These are phyloP conservation scores for Podocnemis expansa DNA, from an alignment of 2,113 vertebrate species.

Conservation along the genomic window DNA sequence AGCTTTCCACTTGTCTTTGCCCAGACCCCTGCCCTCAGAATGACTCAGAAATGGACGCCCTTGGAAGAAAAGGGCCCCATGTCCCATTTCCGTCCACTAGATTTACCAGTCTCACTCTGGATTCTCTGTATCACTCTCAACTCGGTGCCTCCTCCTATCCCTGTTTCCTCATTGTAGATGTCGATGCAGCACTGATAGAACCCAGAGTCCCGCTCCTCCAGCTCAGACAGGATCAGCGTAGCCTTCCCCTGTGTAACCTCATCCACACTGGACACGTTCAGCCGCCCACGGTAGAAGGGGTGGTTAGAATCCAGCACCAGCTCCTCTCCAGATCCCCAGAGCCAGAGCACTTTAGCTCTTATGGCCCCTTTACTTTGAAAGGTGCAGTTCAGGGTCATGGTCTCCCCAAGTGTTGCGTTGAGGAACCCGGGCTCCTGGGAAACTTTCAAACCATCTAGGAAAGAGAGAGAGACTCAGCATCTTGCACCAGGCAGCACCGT, in stretches of 20 bases:
- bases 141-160: not conserved
- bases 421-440: not conserved
- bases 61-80: rapidly evolving
- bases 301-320: not conserved
- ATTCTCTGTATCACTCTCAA: not conserved
- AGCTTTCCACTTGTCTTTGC: not conserved
- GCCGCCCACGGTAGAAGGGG: not conserved
- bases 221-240: not conserved
- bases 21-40: not conserved
- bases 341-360: not conserved
- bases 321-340: not conserved
- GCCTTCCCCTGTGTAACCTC: not conserved
- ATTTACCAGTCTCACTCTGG: not conserved
- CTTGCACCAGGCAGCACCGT: too few relatives aligned
- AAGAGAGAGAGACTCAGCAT: not conserved
- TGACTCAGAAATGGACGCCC: rapidly evolving
- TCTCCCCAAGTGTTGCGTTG: not conserved
- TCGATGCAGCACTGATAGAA: not conserved
- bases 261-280: not conserved
- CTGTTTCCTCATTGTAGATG: rapidly evolving
- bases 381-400: not conserved
- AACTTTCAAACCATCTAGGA: not conserved
- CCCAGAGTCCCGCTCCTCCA: not conserved
- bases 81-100: not conserved
- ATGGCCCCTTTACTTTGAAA: rapidly evolving